phyloP scores from a whole-genome alignment of 2,797 vertebrate genomes.

The Squalus acanthias region DNA sequence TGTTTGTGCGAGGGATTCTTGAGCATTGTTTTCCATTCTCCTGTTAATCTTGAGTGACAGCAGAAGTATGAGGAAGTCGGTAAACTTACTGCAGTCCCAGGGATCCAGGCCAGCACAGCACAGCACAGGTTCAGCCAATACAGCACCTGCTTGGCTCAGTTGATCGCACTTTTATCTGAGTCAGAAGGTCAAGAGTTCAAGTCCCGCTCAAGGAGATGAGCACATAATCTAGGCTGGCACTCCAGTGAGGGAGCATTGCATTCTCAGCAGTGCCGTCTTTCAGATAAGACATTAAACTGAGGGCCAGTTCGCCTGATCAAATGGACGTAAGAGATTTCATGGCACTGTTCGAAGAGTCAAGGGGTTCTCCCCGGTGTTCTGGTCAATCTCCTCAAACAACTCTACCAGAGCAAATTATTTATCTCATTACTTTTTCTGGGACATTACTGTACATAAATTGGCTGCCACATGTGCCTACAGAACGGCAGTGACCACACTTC shows the following conservation, averaged over 20 bases:
- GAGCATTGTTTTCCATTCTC: neutral
- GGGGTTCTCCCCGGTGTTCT: neutral
- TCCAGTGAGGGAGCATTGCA: neutral
- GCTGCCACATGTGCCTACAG: neutral
- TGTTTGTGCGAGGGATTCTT: neutral
- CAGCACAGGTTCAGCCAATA: neutral
- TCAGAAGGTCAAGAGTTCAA: neutral
- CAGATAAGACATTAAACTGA: neutral
- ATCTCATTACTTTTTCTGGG: too few species aligned
- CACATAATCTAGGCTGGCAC: neutral
- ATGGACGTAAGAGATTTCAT: neutral
- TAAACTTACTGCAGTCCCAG: neutral
- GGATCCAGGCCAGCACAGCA: neutral
- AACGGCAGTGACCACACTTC: neutral
- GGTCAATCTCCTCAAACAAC: neutral
- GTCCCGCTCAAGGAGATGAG: neutral
- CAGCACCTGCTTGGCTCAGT: neutral
- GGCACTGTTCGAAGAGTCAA: neutral
- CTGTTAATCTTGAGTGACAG: neutral
- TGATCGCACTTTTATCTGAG: neutral
- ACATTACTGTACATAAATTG: neutral
- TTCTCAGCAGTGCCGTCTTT: too few species aligned
- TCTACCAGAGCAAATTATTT: neutral
- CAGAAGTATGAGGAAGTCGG: neutral
- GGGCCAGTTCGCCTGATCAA: too few species aligned